Evolutionary conservation across 2,888 invertebrate genomes (phyloP), one percentile per base, ranked within the genome.

Genomic region (Aphidoletes aphidimyza): DNA sequence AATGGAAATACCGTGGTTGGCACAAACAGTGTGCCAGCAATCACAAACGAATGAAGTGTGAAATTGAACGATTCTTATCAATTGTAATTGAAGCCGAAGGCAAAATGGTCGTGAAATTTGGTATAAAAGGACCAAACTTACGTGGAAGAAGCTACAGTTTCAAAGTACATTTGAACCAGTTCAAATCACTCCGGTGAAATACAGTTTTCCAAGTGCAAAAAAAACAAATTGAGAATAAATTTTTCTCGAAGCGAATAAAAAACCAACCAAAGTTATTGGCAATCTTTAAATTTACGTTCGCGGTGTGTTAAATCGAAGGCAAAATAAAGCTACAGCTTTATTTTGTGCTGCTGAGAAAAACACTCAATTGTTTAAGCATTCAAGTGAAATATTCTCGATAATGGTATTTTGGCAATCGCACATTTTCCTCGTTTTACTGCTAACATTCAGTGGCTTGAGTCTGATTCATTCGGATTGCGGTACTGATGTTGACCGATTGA

Each of bases 271-370:
- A 54, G 14, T 26, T 30, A 30, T 69, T 69, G 69, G 69, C 69
- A 34, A 69, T 30, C 30, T 34, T 69, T 17, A 34, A 42, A 69
- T 14, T 30, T 22, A 54, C 54, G 30, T 69, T 69, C 17, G 30
- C 69, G 30, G 2, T 69, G 69, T 69, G 81, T 81, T 81, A 81
- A 81, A 81, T 81, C 81, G 81, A 81, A 81, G 81, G 81, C 81
- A 81, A 81, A 81, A 81, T 81, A 81, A 81, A 37, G 81, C 81
- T 2, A 11, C 22, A 37, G 30, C 81, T 81, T 81, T 81, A 81
- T 81, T 81, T 81, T 81, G 81, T 81, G 81, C 81, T 81, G 81
- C 81, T 81, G 81, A 81, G 19, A 37, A 81, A n/a, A 78, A 78
- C 78, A 78, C 78, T 54, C 8, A 42, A 9, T 69, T 69, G 5